Conservation (phyloP, 2,797 vertebrate genomes). For the Simalia tracyae region DNA sequence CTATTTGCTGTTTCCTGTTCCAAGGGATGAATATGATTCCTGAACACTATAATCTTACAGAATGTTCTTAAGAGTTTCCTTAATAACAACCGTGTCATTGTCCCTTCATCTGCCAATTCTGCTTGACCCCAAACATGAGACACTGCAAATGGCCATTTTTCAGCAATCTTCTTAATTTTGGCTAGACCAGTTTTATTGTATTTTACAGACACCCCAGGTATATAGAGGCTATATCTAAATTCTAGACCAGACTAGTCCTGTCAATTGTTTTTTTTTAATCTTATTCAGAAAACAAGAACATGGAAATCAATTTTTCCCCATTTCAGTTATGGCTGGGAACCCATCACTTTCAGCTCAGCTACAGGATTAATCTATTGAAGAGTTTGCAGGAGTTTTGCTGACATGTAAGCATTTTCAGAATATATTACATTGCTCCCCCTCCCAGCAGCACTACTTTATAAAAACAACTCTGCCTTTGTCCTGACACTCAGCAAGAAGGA, state of each 20-base stretch:
- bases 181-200: constrained; percentile 12
- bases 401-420: constrained; percentile 81
- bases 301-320: constrained; percentile 81
- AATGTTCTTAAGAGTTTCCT: background rate
- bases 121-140: background rate
- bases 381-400: constrained; percentile 79
- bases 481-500: constrained; percentile 48
- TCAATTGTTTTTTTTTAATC: constrained; percentile 67
- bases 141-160: background rate
- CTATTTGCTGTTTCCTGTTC: background rate
- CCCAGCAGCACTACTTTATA: constrained; percentile 66
- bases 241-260: constrained; percentile 59
- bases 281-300: constrained; percentile 79
- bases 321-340: constrained; percentile 79
- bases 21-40: background rate
- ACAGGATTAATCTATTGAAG: constrained; percentile 82
- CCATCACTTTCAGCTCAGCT: constrained; percentile 79
- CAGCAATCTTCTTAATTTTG: background rate
- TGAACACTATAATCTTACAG: background rate
- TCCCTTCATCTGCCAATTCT: background rate
- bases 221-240: constrained; percentile 53
- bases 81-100: background rate
- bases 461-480: constrained; percentile 60
- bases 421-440: constrained; percentile 70
- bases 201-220: constrained; percentile 57